Conservation (phyloP, 2,888 invertebrate species). For the Neoaliturus tenellus region DNA sequence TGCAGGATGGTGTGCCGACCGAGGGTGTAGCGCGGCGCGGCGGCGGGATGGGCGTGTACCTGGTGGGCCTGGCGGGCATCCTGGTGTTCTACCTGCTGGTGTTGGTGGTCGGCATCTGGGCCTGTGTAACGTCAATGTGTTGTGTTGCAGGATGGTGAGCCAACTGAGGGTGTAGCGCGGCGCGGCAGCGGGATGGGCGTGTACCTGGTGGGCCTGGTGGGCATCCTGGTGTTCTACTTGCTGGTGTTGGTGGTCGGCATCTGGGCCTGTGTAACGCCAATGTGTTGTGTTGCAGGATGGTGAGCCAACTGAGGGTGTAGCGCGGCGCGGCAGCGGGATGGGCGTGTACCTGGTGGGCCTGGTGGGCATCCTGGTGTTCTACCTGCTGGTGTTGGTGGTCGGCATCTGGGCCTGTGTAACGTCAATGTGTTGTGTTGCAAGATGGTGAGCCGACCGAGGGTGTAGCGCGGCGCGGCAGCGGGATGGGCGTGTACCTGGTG, state of each 20-base stretch:
- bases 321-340: constrained; percentile 71
- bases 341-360: constrained; percentile 75
- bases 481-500: constrained; percentile 74
- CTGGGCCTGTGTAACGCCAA: no score
- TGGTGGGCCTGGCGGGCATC: constrained; percentile 79
- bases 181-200: no score
- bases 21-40: neutral
- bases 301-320: neutral
- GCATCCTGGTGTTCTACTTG: neutral
- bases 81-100: constrained; percentile 81
- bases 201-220: no score
- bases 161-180: no score
- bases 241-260: no score
- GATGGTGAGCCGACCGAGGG: neutral
- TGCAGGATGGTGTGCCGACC: neutral
- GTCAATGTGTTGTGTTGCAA: no score
- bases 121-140: constrained; percentile 75
- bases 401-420: no score
- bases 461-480: neutral
- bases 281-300: neutral
- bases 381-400: neutral
- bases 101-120: constrained; percentile 81
- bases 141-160: no score
- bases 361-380: constrained; percentile 70
- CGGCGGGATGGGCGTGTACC: constrained; percentile 72